phyloP scores from a whole-genome alignment of 2,113 vertebrate species.

The Malurus melanocephalus region DNA sequence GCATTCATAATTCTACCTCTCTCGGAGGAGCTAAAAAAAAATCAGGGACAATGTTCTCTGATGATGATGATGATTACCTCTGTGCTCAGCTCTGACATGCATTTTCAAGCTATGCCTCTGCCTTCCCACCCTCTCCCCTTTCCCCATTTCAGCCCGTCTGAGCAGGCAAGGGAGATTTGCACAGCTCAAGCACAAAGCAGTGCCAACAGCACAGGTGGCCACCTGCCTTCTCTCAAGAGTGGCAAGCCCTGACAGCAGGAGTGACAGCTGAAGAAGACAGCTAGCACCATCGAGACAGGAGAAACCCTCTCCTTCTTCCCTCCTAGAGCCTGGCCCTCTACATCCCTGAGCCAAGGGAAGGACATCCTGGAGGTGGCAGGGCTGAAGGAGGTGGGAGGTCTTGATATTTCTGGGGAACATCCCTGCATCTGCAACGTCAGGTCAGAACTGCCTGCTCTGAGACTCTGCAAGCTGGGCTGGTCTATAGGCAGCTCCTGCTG shows the following conservation, averaged over 20 bases:
- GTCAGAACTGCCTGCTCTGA: background rate
- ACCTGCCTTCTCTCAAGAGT: background rate
- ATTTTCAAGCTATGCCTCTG: background rate
- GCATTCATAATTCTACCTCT: background rate
- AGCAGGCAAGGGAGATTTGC: background rate
- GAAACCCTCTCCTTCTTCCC: background rate
- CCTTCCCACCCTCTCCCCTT: background rate
- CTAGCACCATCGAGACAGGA: fast-evolving
- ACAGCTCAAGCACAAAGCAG: background rate
- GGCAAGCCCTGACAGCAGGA: background rate
- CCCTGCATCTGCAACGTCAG: background rate
- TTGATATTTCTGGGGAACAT: background rate
- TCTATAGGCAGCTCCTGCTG: background rate
- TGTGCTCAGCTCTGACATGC: background rate
- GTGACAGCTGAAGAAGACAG: background rate
- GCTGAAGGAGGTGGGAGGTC: background rate
- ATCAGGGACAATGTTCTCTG: background rate
- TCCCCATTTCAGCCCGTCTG: background rate
- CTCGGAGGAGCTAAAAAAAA: background rate
- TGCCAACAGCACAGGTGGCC: background rate
- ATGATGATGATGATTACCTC: background rate
- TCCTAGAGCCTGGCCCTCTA: background rate
- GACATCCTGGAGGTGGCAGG: background rate
- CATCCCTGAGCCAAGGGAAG: background rate
- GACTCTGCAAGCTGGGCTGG: background rate